These are phyloP conservation scores for Acanthoscelides obtectus DNA, from an alignment of 2,888 invertebrate species.

Conservation along the genomic window DNA sequence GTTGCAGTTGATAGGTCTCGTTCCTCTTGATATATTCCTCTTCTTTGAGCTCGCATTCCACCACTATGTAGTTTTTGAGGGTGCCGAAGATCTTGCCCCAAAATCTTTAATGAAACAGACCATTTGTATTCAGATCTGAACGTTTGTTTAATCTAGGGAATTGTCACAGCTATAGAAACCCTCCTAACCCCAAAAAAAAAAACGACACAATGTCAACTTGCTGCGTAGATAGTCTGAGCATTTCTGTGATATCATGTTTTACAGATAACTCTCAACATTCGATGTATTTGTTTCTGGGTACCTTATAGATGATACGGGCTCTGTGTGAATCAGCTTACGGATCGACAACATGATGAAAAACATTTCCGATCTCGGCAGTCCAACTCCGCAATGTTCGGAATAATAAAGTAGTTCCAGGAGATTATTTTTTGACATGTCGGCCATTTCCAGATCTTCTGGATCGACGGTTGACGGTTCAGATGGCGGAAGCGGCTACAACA, in stretches of 20 bases:
- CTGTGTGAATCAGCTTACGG: constrained; percentile 59
- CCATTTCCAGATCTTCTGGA: constrained; percentile 42
- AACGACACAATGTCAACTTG: no score
- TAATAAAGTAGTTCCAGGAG: constrained; percentile 47
- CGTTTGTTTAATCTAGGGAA: no score
- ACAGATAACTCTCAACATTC: no score
- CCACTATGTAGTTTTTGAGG: constrained; percentile 72
- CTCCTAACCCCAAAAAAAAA: no score
- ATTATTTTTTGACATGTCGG: constrained; percentile 46
- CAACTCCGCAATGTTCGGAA: constrained; percentile 67
- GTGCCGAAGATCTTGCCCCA: constrained; percentile 86
- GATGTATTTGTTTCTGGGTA: constrained; percentile 30
- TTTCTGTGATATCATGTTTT: no score
- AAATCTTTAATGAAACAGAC: constrained; percentile 54
- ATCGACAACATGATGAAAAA: constrained; percentile 71
- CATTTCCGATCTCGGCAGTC: constrained; percentile 69
- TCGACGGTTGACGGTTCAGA: constrained; percentile 42
- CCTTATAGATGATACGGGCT: constrained; percentile 58
- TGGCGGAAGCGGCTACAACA: constrained; percentile 14
- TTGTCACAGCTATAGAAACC: no score
- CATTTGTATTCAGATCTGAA: no score
- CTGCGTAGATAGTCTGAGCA: no score
- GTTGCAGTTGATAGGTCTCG: constrained; percentile 13
- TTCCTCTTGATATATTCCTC: constrained; percentile 65
- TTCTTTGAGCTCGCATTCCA: constrained; percentile 72